These are phyloP conservation scores for Montipora sp. DNA, from an alignment of 64 coral and sea anemone genomes.

Conservation along the genomic window DNA sequence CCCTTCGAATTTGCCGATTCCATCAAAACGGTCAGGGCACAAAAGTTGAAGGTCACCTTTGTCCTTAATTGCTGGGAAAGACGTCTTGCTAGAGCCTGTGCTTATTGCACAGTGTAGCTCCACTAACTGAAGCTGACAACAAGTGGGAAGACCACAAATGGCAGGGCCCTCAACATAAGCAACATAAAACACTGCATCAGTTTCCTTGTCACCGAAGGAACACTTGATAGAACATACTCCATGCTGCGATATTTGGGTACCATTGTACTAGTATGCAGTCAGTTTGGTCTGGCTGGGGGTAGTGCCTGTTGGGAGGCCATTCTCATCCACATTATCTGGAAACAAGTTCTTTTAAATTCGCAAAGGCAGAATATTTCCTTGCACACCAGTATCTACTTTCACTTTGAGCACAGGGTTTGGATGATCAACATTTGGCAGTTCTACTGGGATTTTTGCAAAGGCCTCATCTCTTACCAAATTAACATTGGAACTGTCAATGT, in stretches of 20 bases:
- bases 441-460: slow-evolving; percentile 1
- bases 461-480: slow-evolving; percentile 5
- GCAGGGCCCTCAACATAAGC: slow-evolving; percentile 9
- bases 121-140: neutral
- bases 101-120: neutral
- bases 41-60: too few relatives aligned
- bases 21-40: too few relatives aligned
- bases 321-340: neutral
- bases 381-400: slow-evolving; percentile 39
- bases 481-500: neutral
- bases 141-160: slow-evolving; percentile 20
- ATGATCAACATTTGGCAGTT: neutral
- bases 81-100: neutral
- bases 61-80: too few relatives aligned
- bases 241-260: slow-evolving; percentile 2
- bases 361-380: slow-evolving; percentile 56
- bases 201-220: neutral
- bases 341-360: slow-evolving; percentile 41
- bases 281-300: neutral
- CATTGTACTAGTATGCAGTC: slow-evolving; percentile 8
- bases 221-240: slow-evolving; percentile 22
- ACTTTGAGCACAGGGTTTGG: slow-evolving; percentile 21
- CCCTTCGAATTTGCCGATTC: too few relatives aligned
- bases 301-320: slow-evolving; percentile 17
- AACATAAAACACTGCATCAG: slow-evolving; percentile 29